Percentiles rank a stretch among this genome's conserved stretches.
Conservation (phyloP, 2,888 invertebrate genomes). For the Anthophora plumipes region DNA sequence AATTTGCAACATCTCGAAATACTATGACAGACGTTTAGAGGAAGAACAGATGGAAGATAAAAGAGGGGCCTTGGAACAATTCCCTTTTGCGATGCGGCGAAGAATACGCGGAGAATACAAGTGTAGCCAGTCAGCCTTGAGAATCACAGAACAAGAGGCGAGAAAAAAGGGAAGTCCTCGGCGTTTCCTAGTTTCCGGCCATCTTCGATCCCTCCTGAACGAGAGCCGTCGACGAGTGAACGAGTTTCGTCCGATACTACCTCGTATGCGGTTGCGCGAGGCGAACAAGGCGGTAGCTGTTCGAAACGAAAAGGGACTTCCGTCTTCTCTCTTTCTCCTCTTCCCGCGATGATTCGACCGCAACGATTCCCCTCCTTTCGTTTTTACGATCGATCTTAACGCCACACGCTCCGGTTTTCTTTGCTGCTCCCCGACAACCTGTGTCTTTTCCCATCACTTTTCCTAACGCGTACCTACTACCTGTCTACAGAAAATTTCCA, state of each 20-base stretch:
- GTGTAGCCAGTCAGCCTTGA: not conserved
- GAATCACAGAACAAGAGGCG: not conserved
- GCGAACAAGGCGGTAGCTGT: slow-evolving; percentile 42
- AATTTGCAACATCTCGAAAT: not conserved
- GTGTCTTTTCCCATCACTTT: slow-evolving; percentile 12
- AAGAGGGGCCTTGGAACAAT: slow-evolving; percentile 11
- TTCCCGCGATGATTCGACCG: slow-evolving; percentile 27
- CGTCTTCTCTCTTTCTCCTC: slow-evolving; percentile 44
- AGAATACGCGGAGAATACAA: not conserved
- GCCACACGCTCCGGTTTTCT: slow-evolving; percentile 40
- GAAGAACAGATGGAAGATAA: not conserved
- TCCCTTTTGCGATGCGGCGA: not conserved
- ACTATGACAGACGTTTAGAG: not conserved
- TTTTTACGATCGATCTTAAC: slow-evolving; percentile 38
- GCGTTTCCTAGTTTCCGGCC: slow-evolving; percentile 43
- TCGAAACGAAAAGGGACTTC: slow-evolving; percentile 44
- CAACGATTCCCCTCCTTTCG: slow-evolving; percentile 12
- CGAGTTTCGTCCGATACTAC: slow-evolving; percentile 49
- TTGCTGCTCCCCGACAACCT: no score
- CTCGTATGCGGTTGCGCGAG: slow-evolving; percentile 31
- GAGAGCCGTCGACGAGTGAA: slow-evolving; percentile 30
- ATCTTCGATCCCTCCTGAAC: slow-evolving; percentile 1
- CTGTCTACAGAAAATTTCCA: no score
- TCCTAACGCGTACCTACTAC: no score
- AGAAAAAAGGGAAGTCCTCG: not conserved